A percentile compares a stretch with the other conserved stretches of the same genome.
phyloP scores from a whole-genome alignment of 2,888 invertebrate species.

The Leptopilina myrica region DNA sequence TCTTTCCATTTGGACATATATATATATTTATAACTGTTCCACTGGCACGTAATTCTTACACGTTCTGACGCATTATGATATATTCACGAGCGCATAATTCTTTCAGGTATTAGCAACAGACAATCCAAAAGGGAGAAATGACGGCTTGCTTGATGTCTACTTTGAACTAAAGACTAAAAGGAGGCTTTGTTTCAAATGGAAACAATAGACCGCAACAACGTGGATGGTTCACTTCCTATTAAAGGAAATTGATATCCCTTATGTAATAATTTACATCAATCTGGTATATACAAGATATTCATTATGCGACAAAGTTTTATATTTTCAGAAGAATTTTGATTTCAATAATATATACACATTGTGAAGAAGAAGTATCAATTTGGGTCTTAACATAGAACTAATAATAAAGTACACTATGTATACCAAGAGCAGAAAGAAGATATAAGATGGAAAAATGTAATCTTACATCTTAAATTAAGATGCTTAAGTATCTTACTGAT shows the following conservation, averaged over 20 bases:
- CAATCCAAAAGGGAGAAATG: slow-evolving; percentile 20
- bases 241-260: background rate
- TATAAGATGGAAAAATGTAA: too few species aligned
- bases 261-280: too few species aligned
- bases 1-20: background rate
- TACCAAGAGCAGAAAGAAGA: too few species aligned
- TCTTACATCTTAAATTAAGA: too few species aligned
- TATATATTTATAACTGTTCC: slow-evolving; percentile 20
- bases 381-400: too few species aligned
- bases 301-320: too few species aligned
- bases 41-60: slow-evolving; percentile 33
- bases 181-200: slow-evolving; percentile 6
- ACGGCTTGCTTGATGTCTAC: slow-evolving; percentile 13
- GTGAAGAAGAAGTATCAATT: too few species aligned
- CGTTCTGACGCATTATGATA: slow-evolving; percentile 37
- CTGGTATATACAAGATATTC: too few species aligned
- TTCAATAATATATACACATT: too few species aligned
- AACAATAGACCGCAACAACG: slow-evolving; percentile 6
- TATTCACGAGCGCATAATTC: slow-evolving; percentile 39
- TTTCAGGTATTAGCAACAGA: slow-evolving; percentile 33
- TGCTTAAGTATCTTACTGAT: too few species aligned
- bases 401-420: too few species aligned
- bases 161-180: slow-evolving; percentile 14
- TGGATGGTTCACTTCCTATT: background rate
- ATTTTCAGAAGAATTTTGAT: too few species aligned